Percentiles rank a stretch among this genome's conserved stretches.
These are phyloP conservation scores for Serripes groenlandicus DNA, from an alignment of 2,888 invertebrate genomes.

Conservation along the genomic window DNA sequence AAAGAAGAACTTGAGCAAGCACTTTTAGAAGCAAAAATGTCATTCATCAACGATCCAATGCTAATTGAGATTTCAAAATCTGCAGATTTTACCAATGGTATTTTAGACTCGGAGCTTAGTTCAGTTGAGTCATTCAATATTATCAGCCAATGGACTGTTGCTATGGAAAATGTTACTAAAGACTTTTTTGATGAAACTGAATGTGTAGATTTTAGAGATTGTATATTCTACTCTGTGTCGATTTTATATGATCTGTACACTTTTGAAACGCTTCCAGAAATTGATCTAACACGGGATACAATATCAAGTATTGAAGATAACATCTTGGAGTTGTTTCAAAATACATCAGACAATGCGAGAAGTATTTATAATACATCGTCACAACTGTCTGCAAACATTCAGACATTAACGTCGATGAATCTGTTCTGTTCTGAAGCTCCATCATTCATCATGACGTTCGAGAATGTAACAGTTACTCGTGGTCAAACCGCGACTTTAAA, in stretches of 20 bases:
- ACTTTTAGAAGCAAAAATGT: slow-evolving; percentile 21
- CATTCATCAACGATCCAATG: neutral
- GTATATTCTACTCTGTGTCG: slow-evolving; percentile 39
- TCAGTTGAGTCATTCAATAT: slow-evolving; percentile 19
- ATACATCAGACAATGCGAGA: slow-evolving; percentile 22
- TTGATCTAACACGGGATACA: slow-evolving; percentile 13
- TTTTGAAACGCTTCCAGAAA: slow-evolving; percentile 38
- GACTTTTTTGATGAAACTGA: slow-evolving; percentile 34
- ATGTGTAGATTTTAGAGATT: slow-evolving; percentile 53
- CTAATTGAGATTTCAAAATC: neutral
- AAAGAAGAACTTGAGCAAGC: slow-evolving; percentile 31
- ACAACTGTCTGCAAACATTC: neutral
- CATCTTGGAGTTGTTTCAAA: slow-evolving; percentile 33
- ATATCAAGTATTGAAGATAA: slow-evolving; percentile 43
- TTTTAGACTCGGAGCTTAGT: slow-evolving; percentile 1
- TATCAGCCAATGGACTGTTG: slow-evolving; percentile 47
- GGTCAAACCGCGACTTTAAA: slow-evolving; percentile 23
- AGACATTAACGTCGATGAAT: slow-evolving; percentile 11
- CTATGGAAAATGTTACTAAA: slow-evolving; percentile 40
- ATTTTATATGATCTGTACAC: slow-evolving; percentile 42
- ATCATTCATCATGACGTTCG: neutral
- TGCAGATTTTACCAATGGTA: slow-evolving; percentile 12
- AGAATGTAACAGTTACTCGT: slow-evolving; percentile 20
- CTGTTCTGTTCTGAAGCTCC: slow-evolving; percentile 52
- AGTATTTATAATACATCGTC: slow-evolving; percentile 3